These are phyloP conservation scores for Ceratosolen solmsi DNA, from an alignment of 1,140 invertebrate genomes.

Conservation along the genomic window DNA sequence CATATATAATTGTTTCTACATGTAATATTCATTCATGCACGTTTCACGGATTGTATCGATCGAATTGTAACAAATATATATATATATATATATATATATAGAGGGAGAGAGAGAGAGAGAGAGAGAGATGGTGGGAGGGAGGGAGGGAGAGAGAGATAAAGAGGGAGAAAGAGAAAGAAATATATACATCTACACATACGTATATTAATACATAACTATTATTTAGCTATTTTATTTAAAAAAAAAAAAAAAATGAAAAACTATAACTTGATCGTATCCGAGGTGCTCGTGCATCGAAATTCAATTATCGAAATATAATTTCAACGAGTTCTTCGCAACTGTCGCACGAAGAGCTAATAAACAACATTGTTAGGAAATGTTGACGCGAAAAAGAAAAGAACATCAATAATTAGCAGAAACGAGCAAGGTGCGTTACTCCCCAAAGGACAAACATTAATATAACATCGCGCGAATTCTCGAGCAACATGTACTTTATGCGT, in stretches of 20 bases:
- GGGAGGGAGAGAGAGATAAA: too few relatives aligned
- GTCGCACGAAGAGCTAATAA: not conserved
- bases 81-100: too few relatives aligned
- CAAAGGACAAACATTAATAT: not conserved
- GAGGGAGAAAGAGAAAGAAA: too few relatives aligned
- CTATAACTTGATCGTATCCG: not conserved
- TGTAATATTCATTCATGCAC: not conserved
- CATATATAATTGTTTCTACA: not conserved
- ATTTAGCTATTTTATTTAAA: not conserved
- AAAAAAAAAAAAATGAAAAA: too few relatives aligned
- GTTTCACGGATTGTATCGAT: not conserved
- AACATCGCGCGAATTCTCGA: not conserved
- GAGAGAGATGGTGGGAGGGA: too few relatives aligned
- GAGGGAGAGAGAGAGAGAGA: too few relatives aligned
- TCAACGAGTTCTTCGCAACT: too few relatives aligned
- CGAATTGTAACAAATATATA: not conserved
- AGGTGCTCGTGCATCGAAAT: not conserved
- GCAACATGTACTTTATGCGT: not conserved
- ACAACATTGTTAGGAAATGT: not conserved
- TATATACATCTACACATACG: not conserved
- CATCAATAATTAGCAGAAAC: not conserved
- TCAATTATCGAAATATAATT: not conserved
- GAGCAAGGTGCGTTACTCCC: too few relatives aligned
- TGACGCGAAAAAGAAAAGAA: not conserved
- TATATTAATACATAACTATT: conserved; percentile 23